phyloP scores from a whole-genome alignment of 2,888 invertebrate genomes.

The Hesperia comma region DNA sequence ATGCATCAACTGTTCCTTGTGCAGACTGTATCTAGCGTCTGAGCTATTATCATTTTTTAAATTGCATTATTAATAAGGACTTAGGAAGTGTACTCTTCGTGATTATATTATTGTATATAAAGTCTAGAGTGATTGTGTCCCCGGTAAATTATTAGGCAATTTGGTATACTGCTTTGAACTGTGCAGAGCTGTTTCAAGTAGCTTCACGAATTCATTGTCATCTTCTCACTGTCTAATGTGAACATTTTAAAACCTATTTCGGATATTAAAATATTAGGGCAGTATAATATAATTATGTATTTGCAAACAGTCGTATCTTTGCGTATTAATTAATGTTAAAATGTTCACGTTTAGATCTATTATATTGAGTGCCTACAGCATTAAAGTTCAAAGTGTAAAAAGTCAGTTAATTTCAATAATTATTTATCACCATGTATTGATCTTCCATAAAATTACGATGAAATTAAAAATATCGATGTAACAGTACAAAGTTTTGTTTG shows the following conservation, averaged over 20 bases:
- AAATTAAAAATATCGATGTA: slow-evolving; percentile 84
- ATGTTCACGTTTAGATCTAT: slow-evolving; percentile 82
- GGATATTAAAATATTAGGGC: slow-evolving; percentile 75
- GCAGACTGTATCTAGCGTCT: slow-evolving; percentile 31
- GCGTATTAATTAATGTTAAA: slow-evolving; percentile 71
- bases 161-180: slow-evolving; percentile 67
- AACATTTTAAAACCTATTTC: slow-evolving; percentile 76
- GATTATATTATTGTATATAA: slow-evolving; percentile 73
- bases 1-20: slow-evolving; percentile 39
- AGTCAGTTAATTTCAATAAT: slow-evolving; percentile 82
- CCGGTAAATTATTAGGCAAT: slow-evolving; percentile 66
- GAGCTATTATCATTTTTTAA: slow-evolving; percentile 44
- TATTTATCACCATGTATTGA: slow-evolving; percentile 84
- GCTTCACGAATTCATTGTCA: slow-evolving; percentile 69
- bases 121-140: slow-evolving; percentile 74
- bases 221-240: slow-evolving; percentile 72
- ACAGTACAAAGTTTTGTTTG: slow-evolving; percentile 73
- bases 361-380: slow-evolving; percentile 84
- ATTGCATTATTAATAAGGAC: slow-evolving; percentile 57
- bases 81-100: slow-evolving; percentile 66
- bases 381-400: slow-evolving; percentile 81
- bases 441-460: slow-evolving; percentile 84
- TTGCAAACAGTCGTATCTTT: slow-evolving; percentile 75
- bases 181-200: slow-evolving; percentile 72
- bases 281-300: slow-evolving; percentile 76